These are phyloP conservation scores for Zaprionus gabonicus DNA, from an alignment of 1,140 invertebrate genomes.

Conservation along the genomic window DNA sequence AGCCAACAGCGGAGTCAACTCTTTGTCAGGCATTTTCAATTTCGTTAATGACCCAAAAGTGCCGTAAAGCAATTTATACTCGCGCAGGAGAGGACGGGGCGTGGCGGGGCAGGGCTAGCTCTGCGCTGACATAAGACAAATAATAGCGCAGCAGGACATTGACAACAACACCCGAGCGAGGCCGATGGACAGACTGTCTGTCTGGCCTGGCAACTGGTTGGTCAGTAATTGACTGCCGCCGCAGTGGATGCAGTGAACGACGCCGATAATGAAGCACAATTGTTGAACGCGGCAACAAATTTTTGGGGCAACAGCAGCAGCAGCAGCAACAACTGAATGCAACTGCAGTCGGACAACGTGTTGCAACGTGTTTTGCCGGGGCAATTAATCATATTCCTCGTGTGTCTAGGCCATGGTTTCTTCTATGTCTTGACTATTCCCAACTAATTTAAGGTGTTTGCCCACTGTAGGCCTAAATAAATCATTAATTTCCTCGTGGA, in stretches of 20 bases:
- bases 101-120: conserved; percentile 18
- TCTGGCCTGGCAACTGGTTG: conserved; percentile 21
- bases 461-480: conserved; percentile 56
- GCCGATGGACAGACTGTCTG: neutral
- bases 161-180: conserved; percentile 74
- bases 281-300: conserved; percentile 64
- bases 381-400: conserved; percentile 67
- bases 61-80: conserved; percentile 81
- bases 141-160: conserved; percentile 84
- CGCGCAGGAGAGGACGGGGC: conserved; percentile 14
- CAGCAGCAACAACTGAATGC: conserved; percentile 32
- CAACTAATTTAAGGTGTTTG: conserved; percentile 76
- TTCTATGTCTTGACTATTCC: conserved; percentile 47
- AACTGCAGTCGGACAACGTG: conserved; percentile 18
- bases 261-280: conserved; percentile 75
- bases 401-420: conserved; percentile 40
- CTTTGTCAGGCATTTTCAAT: conserved; percentile 78
- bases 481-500: conserved; percentile 57
- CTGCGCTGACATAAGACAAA: conserved; percentile 78
- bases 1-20: conserved; percentile 26
- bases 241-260: conserved; percentile 58
- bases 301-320: conserved; percentile 22
- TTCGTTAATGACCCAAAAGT: conserved; percentile 84
- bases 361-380: conserved; percentile 17
- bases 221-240: conserved; percentile 49